These are phyloP conservation scores for Glyphotaelius pellucidus DNA, from an alignment of 2,888 invertebrate genomes.

Conservation along the genomic window DNA sequence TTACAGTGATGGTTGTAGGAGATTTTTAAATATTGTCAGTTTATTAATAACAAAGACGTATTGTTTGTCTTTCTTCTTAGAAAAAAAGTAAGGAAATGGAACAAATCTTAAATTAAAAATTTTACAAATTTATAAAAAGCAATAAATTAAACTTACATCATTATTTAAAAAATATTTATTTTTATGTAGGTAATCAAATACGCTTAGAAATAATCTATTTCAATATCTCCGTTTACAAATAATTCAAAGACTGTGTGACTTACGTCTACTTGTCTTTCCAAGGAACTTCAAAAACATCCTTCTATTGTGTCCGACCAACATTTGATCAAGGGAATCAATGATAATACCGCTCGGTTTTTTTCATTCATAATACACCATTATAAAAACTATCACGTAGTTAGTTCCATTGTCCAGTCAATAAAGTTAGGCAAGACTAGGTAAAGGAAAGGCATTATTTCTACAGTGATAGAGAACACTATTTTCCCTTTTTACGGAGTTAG, in stretches of 20 bases:
- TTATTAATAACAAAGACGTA: no score
- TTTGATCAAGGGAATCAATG: background rate
- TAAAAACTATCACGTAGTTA: background rate
- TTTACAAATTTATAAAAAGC: background rate
- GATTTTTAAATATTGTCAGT: no score
- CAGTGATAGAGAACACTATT: background rate
- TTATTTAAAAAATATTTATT: no score
- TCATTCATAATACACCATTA: background rate
- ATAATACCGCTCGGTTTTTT: background rate
- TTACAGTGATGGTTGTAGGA: no score
- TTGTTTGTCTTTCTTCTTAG: no score
- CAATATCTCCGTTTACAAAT: background rate
- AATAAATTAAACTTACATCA: background rate
- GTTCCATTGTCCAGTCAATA: background rate
- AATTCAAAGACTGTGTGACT: background rate
- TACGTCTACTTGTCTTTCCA: background rate
- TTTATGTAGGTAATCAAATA: no score
- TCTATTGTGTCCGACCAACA: background rate
- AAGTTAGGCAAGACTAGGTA: background rate
- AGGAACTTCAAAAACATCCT: background rate
- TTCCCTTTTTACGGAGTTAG: background rate
- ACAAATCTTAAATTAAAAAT: no score
- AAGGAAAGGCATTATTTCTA: background rate
- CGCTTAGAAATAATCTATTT: no score
- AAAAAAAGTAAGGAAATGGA: no score